These are phyloP conservation scores for Sphecodes monilicornis DNA, from an alignment of 2,888 invertebrate genomes.

Conservation along the genomic window DNA sequence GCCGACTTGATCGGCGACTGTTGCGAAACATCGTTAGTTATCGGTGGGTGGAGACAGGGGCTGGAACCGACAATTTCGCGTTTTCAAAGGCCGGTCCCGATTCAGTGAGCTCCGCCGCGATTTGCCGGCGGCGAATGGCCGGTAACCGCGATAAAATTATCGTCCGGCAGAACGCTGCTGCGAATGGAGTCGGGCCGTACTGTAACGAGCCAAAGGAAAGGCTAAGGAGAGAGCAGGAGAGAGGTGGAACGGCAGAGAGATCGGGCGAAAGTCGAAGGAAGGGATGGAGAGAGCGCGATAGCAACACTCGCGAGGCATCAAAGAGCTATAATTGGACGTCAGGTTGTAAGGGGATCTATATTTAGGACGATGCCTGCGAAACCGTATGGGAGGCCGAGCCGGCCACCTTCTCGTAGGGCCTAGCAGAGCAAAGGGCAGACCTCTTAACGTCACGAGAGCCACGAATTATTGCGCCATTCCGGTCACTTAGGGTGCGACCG, in stretches of 20 bases:
- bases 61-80: constrained; percentile 52
- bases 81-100: constrained; percentile 62
- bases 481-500: constrained; percentile 83
- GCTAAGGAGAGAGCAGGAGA: neutral
- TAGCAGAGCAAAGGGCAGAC: constrained; percentile 76
- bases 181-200: constrained; percentile 37
- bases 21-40: constrained; percentile 61
- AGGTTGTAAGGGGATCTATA: constrained; percentile 80
- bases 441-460: constrained; percentile 83
- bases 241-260: constrained; percentile 5
- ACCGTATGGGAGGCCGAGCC: constrained; percentile 70
- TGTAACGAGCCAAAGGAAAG: constrained; percentile 12
- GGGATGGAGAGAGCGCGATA: constrained; percentile 48
- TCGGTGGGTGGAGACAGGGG: constrained; percentile 1
- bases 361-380: constrained; percentile 80
- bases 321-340: constrained; percentile 83
- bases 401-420: constrained; percentile 69
- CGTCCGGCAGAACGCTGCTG: constrained; percentile 38
- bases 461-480: constrained; percentile 83
- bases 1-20: constrained; percentile 35
- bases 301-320: constrained; percentile 76
- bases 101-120: constrained; percentile 42
- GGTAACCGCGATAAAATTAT: constrained; percentile 65
- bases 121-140: constrained; percentile 57
- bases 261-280: constrained; percentile 38